Conservation (phyloP, 2,888 invertebrate genomes). For the Microchrysa polita region DNA sequence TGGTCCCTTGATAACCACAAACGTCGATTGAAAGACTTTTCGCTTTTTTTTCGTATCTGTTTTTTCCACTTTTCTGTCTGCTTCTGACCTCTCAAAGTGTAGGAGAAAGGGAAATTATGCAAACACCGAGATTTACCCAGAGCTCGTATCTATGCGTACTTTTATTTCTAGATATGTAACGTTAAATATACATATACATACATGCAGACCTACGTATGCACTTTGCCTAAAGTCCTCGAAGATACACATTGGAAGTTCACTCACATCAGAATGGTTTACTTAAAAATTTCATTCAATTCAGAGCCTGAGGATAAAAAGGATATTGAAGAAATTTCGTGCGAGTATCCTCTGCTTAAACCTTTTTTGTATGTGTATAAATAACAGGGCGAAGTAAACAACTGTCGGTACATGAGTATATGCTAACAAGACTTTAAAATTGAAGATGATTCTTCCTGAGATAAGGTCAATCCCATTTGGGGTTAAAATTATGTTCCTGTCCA, state of each 20-base stretch:
- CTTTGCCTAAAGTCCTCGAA: neutral
- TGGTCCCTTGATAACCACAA: conserved; percentile 35
- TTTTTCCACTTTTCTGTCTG: neutral
- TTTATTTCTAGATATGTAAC: neutral
- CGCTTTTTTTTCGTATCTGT: neutral
- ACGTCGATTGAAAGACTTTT: conserved; percentile 29
- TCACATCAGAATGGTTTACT: conserved; percentile 20
- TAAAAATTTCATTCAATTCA: conserved; percentile 26
- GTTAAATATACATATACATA: neutral
- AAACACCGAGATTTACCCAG: conserved; percentile 22
- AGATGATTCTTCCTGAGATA: neutral
- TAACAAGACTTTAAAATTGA: conserved; percentile 2
- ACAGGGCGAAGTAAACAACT: neutral
- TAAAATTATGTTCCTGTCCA: neutral
- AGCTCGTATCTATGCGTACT: no score
- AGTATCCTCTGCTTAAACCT: neutral
- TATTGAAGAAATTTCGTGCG: conserved; percentile 4
- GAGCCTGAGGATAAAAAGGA: conserved; percentile 11
- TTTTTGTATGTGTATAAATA: neutral
- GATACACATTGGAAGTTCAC: neutral
- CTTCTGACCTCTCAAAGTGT: conserved; percentile 13
- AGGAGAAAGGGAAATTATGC: conserved; percentile 11
- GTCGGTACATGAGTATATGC: neutral
- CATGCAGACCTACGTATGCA: no score
- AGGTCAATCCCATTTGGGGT: neutral